phyloP scores from a whole-genome alignment of 2,797 vertebrate genomes.

The Enteromius trimaculatus region DNA sequence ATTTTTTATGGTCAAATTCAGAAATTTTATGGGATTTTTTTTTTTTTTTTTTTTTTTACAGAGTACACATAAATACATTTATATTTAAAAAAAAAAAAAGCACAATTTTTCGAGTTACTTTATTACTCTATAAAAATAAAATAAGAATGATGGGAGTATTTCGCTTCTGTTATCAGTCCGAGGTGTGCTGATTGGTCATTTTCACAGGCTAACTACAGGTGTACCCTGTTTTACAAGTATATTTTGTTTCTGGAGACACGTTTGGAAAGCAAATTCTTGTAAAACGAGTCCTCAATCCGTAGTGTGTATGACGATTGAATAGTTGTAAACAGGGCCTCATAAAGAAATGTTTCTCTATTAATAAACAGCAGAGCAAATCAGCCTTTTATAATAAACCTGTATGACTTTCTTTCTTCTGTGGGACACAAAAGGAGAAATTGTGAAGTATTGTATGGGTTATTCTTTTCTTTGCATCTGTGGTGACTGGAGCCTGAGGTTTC shows the following conservation, averaged over 20 bases:
- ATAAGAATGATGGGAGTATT: not conserved
- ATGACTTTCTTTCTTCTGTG: not conserved
- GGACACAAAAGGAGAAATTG: not conserved
- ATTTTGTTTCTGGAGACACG: constrained; percentile 19
- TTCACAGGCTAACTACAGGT: constrained; percentile 22
- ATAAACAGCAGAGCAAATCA: not conserved
- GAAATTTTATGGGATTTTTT: too few relatives aligned
- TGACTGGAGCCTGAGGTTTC: not conserved
- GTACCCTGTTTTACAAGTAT: constrained; percentile 36
- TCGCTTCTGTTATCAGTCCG: not conserved
- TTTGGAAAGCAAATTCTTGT: constrained; percentile 27
- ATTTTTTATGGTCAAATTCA: too few relatives aligned
- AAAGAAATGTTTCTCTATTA: not conserved
- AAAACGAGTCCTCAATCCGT: constrained; percentile 7
- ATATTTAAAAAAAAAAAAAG: not conserved
- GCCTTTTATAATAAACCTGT: not conserved
- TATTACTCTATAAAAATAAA: not conserved
- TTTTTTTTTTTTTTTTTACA: too few relatives aligned
- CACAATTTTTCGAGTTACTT: not conserved
- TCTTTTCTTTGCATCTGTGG: not conserved
- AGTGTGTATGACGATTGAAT: not conserved
- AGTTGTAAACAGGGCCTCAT: constrained; percentile 5
- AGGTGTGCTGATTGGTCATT: constrained; percentile 29
- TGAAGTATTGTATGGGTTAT: not conserved
- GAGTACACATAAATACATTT: not conserved